Evolutionary conservation across 2,113 vertebrate genomes (phyloP).

Genomic region (Hyaena hyaena): DNA sequence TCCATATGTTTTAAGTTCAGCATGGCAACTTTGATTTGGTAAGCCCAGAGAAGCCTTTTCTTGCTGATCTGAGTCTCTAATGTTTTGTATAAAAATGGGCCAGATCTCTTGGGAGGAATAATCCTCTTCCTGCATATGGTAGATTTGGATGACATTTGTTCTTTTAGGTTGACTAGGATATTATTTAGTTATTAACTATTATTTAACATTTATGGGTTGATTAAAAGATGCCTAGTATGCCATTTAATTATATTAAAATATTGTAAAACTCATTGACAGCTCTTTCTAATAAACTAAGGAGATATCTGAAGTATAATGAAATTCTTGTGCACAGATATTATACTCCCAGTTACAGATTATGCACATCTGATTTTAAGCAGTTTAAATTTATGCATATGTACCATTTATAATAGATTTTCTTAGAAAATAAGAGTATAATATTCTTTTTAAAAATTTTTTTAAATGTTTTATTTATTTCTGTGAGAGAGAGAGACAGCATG

Average conservation of each 20-base stretch:
- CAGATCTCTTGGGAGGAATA: neutral
- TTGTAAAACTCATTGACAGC: neutral
- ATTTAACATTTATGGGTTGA: neutral
- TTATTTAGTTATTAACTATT: neutral
- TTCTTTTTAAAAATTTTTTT: neutral
- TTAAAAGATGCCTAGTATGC: neutral
- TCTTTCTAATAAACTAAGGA: conserved; percentile 12
- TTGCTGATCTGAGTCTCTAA: neutral
- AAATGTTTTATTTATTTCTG: no score
- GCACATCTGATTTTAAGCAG: neutral
- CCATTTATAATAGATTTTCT: conserved; percentile 28
- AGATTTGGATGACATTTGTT: neutral
- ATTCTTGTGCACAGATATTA: neutral
- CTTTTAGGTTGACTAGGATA: neutral
- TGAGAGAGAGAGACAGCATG: no score
- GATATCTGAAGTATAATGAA: neutral
- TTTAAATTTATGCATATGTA: neutral
- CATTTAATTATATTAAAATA: conserved; percentile 9
- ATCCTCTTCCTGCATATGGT: neutral
- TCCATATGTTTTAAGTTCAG: neutral
- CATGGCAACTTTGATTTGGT: neutral
- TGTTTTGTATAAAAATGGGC: conserved; percentile 1
- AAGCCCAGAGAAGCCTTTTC: neutral
- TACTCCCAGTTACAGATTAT: neutral
- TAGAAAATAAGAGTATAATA: neutral